Evolutionary conservation across 2,113 vertebrate species (phyloP).

Genomic region (Tragelaphus imberbis): DNA sequence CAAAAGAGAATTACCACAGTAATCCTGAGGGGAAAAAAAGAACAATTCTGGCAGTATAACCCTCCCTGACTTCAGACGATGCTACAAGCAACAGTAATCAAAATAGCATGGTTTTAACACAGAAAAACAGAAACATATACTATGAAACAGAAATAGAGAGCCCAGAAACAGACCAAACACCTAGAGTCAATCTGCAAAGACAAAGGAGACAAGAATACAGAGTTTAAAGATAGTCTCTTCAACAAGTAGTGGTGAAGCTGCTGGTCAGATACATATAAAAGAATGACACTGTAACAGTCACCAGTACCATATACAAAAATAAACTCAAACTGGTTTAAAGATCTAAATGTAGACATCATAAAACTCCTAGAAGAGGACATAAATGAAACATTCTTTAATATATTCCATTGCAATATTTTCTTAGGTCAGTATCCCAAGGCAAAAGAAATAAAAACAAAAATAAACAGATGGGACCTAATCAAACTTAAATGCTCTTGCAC

Average conservation of each 20-base stretch:
- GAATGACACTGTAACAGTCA: background rate
- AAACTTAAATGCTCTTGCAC: background rate
- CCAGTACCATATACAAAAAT: background rate
- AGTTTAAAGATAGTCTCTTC: background rate
- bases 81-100: background rate
- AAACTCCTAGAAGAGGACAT: background rate
- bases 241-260: background rate
- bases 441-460: background rate
- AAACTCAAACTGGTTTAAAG: background rate
- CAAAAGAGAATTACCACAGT: background rate
- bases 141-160: background rate
- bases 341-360: background rate
- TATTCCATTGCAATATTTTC: background rate
- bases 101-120: background rate
- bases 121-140: background rate
- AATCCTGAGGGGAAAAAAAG: background rate
- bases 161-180: background rate
- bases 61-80: background rate
- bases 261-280: background rate
- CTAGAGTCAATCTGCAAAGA: background rate
- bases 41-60: background rate
- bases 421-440: background rate
- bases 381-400: background rate
- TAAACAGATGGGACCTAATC: background rate
- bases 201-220: background rate